Base-by-base conservation (phyloP, 2,888 invertebrate species). In the Macrosiphum euphorbiae region DNA sequence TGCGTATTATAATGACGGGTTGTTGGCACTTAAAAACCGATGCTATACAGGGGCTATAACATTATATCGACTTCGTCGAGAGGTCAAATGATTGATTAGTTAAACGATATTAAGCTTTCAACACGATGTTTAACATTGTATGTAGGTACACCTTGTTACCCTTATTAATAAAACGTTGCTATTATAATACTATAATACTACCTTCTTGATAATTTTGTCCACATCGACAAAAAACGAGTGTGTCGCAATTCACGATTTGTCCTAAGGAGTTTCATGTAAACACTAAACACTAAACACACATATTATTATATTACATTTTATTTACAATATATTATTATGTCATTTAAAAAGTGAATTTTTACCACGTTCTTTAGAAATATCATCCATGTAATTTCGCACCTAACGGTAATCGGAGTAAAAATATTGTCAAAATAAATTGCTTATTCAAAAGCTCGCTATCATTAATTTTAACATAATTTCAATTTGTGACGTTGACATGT, bases 11-110 rank as follows among this genome's bases (percentile, higher is more conserved):
- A 94, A 94, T 94, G 85, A 94, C 90, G 85, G 94, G 94, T 94
- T 90, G 86, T 90, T 85, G 93, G 88, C 52, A 88, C 92, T 93
- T 86, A 58, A 89, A 58, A 92, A 78, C 78, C 47, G 84, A 92
- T 92, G 88, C 44, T 28, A 58, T 52, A 24, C n/a, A 84, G 90
- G 61, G 28, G 35, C 44, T 58, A 91, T 84, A 52, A 61, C 26
- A 35, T 58, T 88, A 8, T 92, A 94, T 94, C 90, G 86, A 94
- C 94, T 90, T 52, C 50, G 86, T 86, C 89, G 61, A 94, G 89
- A 94, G 94, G 94, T 94, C 94, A 90, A 94, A 90, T 94, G 94
- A 94, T 94, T 94, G 94, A 94, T 94, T 94, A 28, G 94, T 61
- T 94, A 85, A 90, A 90, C 86, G 94, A 61, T 61, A 86, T 89